Evolutionary conservation across 2,113 vertebrate species (phyloP).

Genomic region (Carassius auratus): DNA sequence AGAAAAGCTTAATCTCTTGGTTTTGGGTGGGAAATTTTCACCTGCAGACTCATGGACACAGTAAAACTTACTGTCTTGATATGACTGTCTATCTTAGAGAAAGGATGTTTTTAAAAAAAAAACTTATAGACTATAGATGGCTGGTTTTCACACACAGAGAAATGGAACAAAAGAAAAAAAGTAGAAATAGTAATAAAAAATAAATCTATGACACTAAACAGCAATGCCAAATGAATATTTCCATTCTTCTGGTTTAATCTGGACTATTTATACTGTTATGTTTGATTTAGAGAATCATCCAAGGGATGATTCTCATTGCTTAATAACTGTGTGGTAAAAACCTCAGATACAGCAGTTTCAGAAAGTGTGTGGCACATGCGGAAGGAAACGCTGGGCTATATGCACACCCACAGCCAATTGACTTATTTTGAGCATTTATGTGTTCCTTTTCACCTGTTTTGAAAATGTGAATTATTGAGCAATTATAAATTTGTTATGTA

Average conservation of each 20-base stretch:
- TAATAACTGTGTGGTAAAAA: conserved; percentile 17
- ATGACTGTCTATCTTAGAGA: conserved; percentile 36
- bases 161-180: conserved; percentile 36
- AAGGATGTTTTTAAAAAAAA: conserved; percentile 65
- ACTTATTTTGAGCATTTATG: background rate
- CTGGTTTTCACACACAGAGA: conserved; percentile 58
- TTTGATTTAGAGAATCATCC: conserved; percentile 24
- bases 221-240: conserved; percentile 3
- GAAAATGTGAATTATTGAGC: background rate
- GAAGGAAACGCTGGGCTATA: background rate
- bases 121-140: conserved; percentile 60
- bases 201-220: background rate
- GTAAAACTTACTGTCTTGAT: background rate
- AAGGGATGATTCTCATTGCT: conserved; percentile 11
- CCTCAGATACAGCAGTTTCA: background rate
- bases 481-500: background rate
- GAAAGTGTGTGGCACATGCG: background rate
- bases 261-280: conserved; percentile 13
- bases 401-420: background rate
- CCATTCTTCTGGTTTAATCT: conserved; percentile 21
- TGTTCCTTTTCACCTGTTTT: background rate
- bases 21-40: background rate
- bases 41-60: conserved; percentile 7
- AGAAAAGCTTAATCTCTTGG: conserved; percentile 56
- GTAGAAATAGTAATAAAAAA: background rate